Conservation (phyloP, 2,888 invertebrate species). For the Sisyra nigra region DNA sequence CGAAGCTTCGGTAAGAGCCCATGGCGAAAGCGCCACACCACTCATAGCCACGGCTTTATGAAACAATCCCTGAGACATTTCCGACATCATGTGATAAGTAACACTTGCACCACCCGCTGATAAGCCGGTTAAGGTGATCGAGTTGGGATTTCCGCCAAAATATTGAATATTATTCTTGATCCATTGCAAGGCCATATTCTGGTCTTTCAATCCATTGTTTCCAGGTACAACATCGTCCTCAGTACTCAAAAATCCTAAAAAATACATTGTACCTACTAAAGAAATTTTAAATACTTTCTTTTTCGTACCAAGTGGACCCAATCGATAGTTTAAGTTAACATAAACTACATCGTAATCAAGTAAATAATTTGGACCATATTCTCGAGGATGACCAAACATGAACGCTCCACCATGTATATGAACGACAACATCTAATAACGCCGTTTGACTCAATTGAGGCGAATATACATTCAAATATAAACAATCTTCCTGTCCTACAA, state of each 20-base stretch:
- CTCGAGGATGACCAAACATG: conserved; percentile 17
- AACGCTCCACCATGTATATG: conserved; percentile 23
- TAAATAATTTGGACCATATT: conserved; percentile 17
- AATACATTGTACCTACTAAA: conserved; percentile 5
- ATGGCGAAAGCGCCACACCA: conserved; percentile 41
- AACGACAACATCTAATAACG: conserved; percentile 20
- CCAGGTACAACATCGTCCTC: conserved; percentile 23
- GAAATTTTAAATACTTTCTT: neutral
- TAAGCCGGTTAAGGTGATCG: conserved; percentile 22
- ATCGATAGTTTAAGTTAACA: conserved; percentile 13
- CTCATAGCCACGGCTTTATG: conserved; percentile 45
- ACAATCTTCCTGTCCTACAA: conserved; percentile 13
- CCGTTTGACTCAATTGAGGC: conserved; percentile 11
- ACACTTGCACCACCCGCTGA: conserved; percentile 25
- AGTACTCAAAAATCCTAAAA: conserved; percentile 22
- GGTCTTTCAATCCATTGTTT: conserved; percentile 25
- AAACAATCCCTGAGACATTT: conserved; percentile 34
- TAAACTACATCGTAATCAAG: conserved; percentile 18
- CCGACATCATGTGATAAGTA: conserved; percentile 24
- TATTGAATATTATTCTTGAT: conserved; percentile 21
- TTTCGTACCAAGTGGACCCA: conserved; percentile 9
- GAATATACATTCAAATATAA: conserved; percentile 14
- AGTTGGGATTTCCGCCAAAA: conserved; percentile 25
- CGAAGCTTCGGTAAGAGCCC: conserved; percentile 38
- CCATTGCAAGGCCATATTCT: conserved; percentile 22